Base-by-base conservation (phyloP, 2,888 invertebrate species). In the Lordiphosa andalusiaca region DNA sequence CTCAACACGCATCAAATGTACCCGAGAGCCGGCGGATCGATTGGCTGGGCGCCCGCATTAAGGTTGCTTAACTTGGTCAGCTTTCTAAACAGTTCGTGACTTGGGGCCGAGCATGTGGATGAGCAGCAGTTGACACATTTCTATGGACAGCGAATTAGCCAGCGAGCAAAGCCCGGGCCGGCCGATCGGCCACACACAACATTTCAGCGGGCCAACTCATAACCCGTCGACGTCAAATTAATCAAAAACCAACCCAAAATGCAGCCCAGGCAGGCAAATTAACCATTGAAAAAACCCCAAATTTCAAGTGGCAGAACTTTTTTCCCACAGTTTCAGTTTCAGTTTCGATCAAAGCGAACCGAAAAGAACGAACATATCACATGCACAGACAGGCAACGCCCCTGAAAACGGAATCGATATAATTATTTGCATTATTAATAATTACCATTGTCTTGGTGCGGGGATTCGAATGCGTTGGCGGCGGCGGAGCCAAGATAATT, bases 351-450 rank as follows among this genome's bases (percentile, higher is more conserved):
- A 50, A 62, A 80, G 75, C 62, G 42, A 30, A 53, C 53, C 63
- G 52, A 52, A 50, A 41, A 55, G 30, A 37, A 23, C 54, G 73
- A 73, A 37, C 61, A 63, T 62, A 62, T 62, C 56, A 52, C 48
- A 50, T 50, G 52, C 77, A 67, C 25, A 25, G 25, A 25, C 25
- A 37, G 83, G 58, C 83, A 82, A 78, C 77, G 77, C 77, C 77
- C 85, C 76, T 71, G 73, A 84, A 44, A 66, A 74, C 74, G 80
- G 67, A 78, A 78, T 85, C 85, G 75, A 78, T 78, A 78, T 78
- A 78, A 78, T 78, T 78, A 78, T 78, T 78, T 78, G 77, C 77
- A 78, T 84, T 78, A 78, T 78, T 78, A 84, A 78, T 84, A 78
- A 78, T 84, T 84, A 78, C 76, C 76, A 82, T 83, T 77, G 85